Base-by-base conservation (phyloP, 2,888 invertebrate species). In the Orchesella flavescens region DNA sequence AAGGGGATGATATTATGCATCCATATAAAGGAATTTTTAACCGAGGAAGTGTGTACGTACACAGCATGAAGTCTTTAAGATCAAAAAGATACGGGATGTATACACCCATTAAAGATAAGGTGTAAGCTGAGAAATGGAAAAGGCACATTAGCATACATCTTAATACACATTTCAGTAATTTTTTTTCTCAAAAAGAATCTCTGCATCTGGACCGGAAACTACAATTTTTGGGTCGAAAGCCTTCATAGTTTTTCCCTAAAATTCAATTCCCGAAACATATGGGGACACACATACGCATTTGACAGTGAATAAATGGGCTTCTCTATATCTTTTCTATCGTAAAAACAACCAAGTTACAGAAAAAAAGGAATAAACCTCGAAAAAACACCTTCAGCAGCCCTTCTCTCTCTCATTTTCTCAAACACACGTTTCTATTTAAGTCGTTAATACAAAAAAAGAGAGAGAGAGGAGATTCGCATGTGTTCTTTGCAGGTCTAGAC, bases 171-270 rank as follows among this genome's bases (percentile, higher is more conserved):
- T 13, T 44, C 34, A 44, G 66, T 44, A 66, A 44, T 66, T 66
- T 66, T 66, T 66, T 24, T 24, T 61, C 44, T 9, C 7, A 43
- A 57, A 43, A 19, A 61, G 12, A 24, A 19, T 57, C 34, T 55
- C 75, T 86, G 86, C 87, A 87, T 87, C 86, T 87, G 87, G 87
- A 88, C 88, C 88, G 88, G 88, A 88, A 88, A 86, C 86, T 81
- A 83, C 85, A 86, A 85, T 66, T 87, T 87, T 88, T 86, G 84
- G 86, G 85, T 86, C 84, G 82, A 85, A 86, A 87, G 81, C 84
- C 79, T 88, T 80, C 85, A 85, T 13, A 65, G 24, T 66, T 87
- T 88, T 87, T 83, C 83, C 86, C 84, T 84, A 85, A 87, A 85
- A 80, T 75, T 78, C 55, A 84, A 79, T 86, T 71, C 73, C 66